These are phyloP conservation scores for Lutjanus erythropterus DNA, from an alignment of 2,113 vertebrate genomes.

Conservation along the genomic window DNA sequence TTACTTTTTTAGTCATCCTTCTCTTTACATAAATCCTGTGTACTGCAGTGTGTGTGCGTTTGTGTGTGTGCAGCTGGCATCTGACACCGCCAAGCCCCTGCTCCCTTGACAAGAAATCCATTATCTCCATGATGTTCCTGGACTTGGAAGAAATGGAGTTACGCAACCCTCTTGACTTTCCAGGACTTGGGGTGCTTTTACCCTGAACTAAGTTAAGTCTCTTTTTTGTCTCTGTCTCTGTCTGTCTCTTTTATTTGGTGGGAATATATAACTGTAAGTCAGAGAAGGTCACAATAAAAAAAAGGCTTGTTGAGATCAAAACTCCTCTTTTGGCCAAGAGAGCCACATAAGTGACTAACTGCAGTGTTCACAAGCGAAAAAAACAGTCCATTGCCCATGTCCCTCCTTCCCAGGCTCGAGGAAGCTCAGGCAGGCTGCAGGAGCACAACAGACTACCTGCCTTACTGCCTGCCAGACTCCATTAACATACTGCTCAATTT, in stretches of 20 bases:
- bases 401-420: too few species aligned
- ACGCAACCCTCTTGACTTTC: conserved; percentile 52
- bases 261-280: conserved; percentile 12
- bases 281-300: conserved; percentile 5
- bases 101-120: conserved; percentile 67
- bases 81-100: conserved; percentile 37
- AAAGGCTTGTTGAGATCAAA: conserved; percentile 19
- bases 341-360: background rate
- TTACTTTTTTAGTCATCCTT: conserved; percentile 16
- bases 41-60: conserved; percentile 6
- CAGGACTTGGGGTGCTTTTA: conserved; percentile 49
- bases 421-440: too few species aligned
- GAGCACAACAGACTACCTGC: too few species aligned
- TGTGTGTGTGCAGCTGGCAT: conserved; percentile 15
- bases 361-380: background rate
- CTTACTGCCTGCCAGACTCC: too few species aligned
- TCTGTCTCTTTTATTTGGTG: conserved; percentile 5
- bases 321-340: background rate
- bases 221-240: conserved; percentile 1
- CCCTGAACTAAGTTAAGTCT: conserved; percentile 46
- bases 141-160: conserved; percentile 71
- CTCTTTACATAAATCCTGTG: conserved; percentile 18
- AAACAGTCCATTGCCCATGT: too few species aligned
- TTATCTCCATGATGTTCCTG: conserved; percentile 70
- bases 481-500: too few species aligned